Conservation (phyloP, 2,888 invertebrate species). For the Griposia aprilina region DNA sequence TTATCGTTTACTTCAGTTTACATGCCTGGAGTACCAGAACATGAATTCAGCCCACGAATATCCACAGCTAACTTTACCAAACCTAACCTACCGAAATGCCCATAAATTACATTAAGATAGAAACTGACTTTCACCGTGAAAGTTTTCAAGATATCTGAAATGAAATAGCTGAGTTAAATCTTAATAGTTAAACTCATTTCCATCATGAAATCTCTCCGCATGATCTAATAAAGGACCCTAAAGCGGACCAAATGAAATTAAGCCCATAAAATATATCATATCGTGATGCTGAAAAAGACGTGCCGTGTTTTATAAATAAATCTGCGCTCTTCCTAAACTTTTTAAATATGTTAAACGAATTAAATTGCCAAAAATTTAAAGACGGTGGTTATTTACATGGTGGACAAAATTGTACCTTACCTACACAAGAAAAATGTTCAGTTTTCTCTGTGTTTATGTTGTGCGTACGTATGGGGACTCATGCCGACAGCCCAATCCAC, state of each 20-base stretch:
- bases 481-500: slow-evolving; percentile 25
- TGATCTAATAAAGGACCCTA: slow-evolving; percentile 46
- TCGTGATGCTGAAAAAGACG: slow-evolving; percentile 48
- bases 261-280: slow-evolving; percentile 48
- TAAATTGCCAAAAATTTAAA: slow-evolving; percentile 43
- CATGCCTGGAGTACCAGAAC: neutral
- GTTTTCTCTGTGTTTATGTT: slow-evolving; percentile 18
- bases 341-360: slow-evolving; percentile 46
- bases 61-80: neutral
- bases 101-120: slow-evolving; percentile 38
- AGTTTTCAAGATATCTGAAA: slow-evolving; percentile 48
- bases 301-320: slow-evolving; percentile 53
- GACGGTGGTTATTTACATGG: neutral
- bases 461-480: slow-evolving; percentile 22
- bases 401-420: slow-evolving; percentile 32
- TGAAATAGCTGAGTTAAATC: slow-evolving; percentile 46
- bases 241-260: slow-evolving; percentile 48
- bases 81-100: neutral
- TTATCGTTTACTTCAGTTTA: neutral
- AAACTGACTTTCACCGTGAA: slow-evolving; percentile 37
- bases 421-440: neutral
- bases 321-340: slow-evolving; percentile 25
- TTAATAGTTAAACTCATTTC: slow-evolving; percentile 59
- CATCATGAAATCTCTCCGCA: slow-evolving; percentile 46
- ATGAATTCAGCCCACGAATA: neutral